A percentile compares a stretch with the other conserved stretches of the same genome.
Conservation (phyloP, 2,888 invertebrate species). For the Pandemis cinnamomeana region DNA sequence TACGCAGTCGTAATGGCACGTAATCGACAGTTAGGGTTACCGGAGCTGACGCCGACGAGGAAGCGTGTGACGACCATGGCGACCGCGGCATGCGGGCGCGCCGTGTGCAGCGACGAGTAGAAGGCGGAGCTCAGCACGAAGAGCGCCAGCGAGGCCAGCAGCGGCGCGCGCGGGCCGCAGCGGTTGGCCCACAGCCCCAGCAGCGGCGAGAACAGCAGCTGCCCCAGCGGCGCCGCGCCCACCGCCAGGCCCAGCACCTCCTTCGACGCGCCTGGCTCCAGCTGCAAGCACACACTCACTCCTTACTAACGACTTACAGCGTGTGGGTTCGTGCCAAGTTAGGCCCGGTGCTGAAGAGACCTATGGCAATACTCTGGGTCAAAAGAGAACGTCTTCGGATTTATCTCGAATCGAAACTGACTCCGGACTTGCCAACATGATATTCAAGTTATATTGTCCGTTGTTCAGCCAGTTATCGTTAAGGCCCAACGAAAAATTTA, state of each 20-base stretch:
- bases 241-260: constrained; percentile 93
- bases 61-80: constrained; percentile 92
- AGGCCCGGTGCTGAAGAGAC: too few species aligned
- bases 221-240: constrained; percentile 94
- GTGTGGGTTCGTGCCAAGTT: too few species aligned
- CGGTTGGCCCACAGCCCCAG: constrained; percentile 94
- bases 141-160: constrained; percentile 87
- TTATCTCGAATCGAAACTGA: too few species aligned
- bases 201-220: constrained; percentile 93
- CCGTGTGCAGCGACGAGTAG: constrained; percentile 90
- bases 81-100: constrained; percentile 86
- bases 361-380: too few species aligned
- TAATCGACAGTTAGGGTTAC: constrained; percentile 66
- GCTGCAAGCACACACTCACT: constrained; percentile 75
- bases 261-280: constrained; percentile 91
- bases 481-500: too few species aligned
- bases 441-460: too few species aligned
- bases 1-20: too few species aligned
- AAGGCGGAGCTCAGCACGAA: constrained; percentile 89
- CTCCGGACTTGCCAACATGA: too few species aligned
- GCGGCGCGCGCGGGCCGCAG: constrained; percentile 88
- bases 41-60: constrained; percentile 92
- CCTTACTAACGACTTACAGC: not conserved
- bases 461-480: too few species aligned
- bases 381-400: too few species aligned